Base-by-base conservation (phyloP, 2,113 vertebrate species). In the Mesocricetus auratus region DNA sequence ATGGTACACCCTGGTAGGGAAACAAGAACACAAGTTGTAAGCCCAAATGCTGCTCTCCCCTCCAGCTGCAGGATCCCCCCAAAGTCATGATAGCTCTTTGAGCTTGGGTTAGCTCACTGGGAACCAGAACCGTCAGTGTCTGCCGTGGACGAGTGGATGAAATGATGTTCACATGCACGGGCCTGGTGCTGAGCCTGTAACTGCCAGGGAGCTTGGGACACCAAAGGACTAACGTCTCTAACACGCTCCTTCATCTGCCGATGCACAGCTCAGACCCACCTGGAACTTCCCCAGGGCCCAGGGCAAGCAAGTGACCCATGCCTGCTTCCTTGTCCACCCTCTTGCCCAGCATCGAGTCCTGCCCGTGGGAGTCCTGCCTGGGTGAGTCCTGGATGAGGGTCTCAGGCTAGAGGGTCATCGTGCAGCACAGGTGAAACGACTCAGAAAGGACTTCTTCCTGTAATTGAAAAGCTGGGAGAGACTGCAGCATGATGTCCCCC, bases 391-490 rank as follows among this genome's bases (percentile, higher is more conserved):
- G 11, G 53, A 47, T 4, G 79, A 83, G 29, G 3, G 26, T 53
- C 88, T 81, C 56, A 16, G 15, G 56, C 90, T 85, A 2, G 3
- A 89, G 73, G 31, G n/a, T 31, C 88, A 0, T 1, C 42, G 29
- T 42, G 60, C 31, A 29, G 45, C 50, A 74, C 45, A 68, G 93
- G 92, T 73, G 77, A 71, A 58, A 50, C 16, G 79, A 56, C 91
- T 66, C 53, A 10, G 53, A 74, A 91, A 91, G 68, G 16, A 1
- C 74, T 92, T 78, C 86, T 86, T 96, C 68, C 86, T 90, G 31
- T 75, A 83, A 95, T 68, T 62, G 77, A 75, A 94, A 68, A 60
- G 69, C 50, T 66, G 77, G 66, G 94, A 86, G 45, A 90, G 17
- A 89, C 17, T 31, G 15, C 71, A 56, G 71, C 60, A 0, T 0